Base-by-base conservation (phyloP, 2,113 vertebrate genomes). In the Gallinago undulata region DNA sequence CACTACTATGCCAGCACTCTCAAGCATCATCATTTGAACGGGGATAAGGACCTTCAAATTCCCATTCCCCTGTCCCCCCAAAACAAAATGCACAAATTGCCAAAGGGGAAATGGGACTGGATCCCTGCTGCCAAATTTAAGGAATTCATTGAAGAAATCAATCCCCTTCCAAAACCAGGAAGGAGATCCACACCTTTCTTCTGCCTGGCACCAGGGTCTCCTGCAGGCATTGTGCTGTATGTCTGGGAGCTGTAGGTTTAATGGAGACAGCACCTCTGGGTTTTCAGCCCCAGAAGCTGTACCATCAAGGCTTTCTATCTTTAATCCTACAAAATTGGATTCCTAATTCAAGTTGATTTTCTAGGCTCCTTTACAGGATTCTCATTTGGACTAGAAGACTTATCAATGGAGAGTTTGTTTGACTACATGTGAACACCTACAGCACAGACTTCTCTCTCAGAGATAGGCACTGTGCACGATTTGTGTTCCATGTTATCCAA, bases 1-100 rank as follows among this genome's bases (percentile, higher is more conserved):
- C 23, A 13, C 6, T 18, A 24, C 45, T 33, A 8, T 21, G n/a
- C 23, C 60, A 66, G 19, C 1, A 0, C 25, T 35, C 50, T 57
- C 0, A 1, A 69, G 31, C 35, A 25, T 13, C 64, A 41, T 7
- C 1, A 1, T 53, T 87, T 77, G 23, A 41, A 3, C 0, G 3
- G 7, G 30, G 27, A 33, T 60, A 47, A 53, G 45, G 23, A 72
- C 11, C 16, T 48, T 67, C n/a, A 68, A n/a, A 12, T 35, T 76
- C 19, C 41, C 13, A 11, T 24, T 74, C 7, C 31, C 13, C 47
- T 35, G 23, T 11, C 8, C 23, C 22, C 3, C 3, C 8, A 45
- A 25, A 75, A 39, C 19, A 51, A 75, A 76, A 35, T 33, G 11
- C 11, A 68, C 33, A n/a, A 16, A 69, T 37, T 31, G 18, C 37